Base-by-base conservation (phyloP, 2,888 invertebrate species). In the Rhagonycha lutea region DNA sequence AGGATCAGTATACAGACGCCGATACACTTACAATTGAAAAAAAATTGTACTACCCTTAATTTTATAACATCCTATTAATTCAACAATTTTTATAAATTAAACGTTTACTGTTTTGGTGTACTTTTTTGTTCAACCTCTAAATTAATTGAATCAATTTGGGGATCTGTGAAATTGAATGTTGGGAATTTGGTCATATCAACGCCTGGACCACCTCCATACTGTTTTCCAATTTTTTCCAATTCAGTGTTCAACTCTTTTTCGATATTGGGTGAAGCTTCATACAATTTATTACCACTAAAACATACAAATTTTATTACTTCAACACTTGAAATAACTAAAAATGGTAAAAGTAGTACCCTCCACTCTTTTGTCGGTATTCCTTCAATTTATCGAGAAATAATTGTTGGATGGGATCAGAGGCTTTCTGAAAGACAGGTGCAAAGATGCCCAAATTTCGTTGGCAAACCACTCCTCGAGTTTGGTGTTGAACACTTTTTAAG, bases 181-280 rank as follows among this genome's bases (percentile, higher is more conserved):
- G 98, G 98, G 88, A 98, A 98, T 87, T 96, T 90, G 14, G 95
- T 94, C 95, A 98, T 95, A 85, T 98, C 96, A 4, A 91, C 91
- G 63, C 94, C 95, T 11, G 90, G 85, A 71, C 92, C 94, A 81
- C 95, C 95, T 65, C 94, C 93, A 84, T 89, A 97, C 81, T 93
- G 93, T 83, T 91, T 93, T 71, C 94, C 92, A 47, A 97, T 90
- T 87, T 95, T 95, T 7, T 95, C 95, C 82, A 97, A 86, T 86
- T 97, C 96, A 12, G 92, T 89, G 84, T 94, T 92, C 78, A 95
- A 87, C 85, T 95, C 94, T 81, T 91, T 92, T 84, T 95, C 90
- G 61, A 94, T 92, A 26, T 93, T 92, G 0, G 96, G 94, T 70
- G 92, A 92, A 4, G 95, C 89, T 72, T 97, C 97, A 0, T 97